These are phyloP conservation scores for Eristalis tenax DNA, from an alignment of 2,888 invertebrate species.

Conservation along the genomic window DNA sequence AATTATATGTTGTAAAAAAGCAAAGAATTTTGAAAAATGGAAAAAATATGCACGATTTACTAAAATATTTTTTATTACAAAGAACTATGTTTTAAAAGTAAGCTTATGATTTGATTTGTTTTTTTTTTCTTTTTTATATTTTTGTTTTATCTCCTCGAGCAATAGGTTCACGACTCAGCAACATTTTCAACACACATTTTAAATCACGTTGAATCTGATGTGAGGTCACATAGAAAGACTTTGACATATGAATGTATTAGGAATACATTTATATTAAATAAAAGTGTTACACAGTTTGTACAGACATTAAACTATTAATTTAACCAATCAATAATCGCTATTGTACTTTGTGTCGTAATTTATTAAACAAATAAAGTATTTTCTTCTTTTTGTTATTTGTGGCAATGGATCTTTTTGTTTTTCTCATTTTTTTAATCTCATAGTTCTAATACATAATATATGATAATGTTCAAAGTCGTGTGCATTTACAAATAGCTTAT, in stretches of 20 bases:
- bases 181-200: not conserved
- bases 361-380: slow-evolving; percentile 28
- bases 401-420: not conserved
- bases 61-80: slow-evolving; percentile 1
- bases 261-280: slow-evolving; percentile 1
- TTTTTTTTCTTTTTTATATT: not conserved
- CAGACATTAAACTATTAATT: slow-evolving; percentile 10
- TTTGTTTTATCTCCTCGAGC: not conserved
- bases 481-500: slow-evolving; percentile 47
- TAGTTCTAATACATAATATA: slow-evolving; percentile 41
- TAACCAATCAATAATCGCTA: slow-evolving; percentile 34
- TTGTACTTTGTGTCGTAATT: slow-evolving; percentile 44
- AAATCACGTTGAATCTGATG: not conserved
- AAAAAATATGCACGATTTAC: not conserved
- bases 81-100: slow-evolving; percentile 1
- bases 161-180: not conserved
- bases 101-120: not conserved
- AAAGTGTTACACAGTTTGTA: slow-evolving; percentile 1
- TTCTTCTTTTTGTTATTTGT: not conserved
- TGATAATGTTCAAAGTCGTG: slow-evolving; percentile 41
- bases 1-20: not conserved
- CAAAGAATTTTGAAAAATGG: not conserved
- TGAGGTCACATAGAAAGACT: slow-evolving; percentile 1
- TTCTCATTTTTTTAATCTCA: slow-evolving; percentile 30
- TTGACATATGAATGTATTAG: slow-evolving; percentile 1